Conservation (phyloP, 1,140 invertebrate genomes). For the Diorhabda elongata region DNA sequence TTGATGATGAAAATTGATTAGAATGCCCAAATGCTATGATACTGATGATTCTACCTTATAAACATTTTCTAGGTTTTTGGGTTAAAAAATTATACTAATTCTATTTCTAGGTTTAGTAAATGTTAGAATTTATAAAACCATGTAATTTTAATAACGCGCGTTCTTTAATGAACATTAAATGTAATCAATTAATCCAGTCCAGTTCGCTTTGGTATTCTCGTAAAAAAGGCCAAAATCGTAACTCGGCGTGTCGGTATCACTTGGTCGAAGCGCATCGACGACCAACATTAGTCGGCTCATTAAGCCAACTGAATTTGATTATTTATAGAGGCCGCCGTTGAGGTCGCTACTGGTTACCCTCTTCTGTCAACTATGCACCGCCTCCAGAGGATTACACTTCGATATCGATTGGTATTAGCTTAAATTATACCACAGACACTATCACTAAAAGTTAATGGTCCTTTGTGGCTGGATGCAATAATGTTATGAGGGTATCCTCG, state of each 20-base stretch:
- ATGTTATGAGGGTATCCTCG: conserved; percentile 26
- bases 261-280: neutral
- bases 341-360: conserved; percentile 27
- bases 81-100: too few species aligned
- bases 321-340: conserved; percentile 24
- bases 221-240: neutral
- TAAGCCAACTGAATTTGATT: conserved; percentile 26
- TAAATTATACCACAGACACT: conserved; percentile 27
- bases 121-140: too few species aligned
- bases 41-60: too few species aligned
- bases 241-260: neutral
- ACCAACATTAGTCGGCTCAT: conserved; percentile 26
- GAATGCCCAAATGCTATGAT: too few species aligned
- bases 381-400: conserved; percentile 23
- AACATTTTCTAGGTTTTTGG: too few species aligned
- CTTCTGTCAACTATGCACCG: conserved; percentile 25
- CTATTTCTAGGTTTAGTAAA: too few species aligned
- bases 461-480: conserved; percentile 29
- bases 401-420: conserved; percentile 29
- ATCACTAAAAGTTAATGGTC: conserved; percentile 32
- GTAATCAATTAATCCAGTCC: neutral
- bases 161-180: neutral
- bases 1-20: too few species aligned
- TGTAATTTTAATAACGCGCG: neutral
- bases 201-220: neutral